Percentiles rank a stretch among this genome's conserved stretches.
Conservation (phyloP, 2,888 invertebrate genomes). For the Tipula confusa region DNA sequence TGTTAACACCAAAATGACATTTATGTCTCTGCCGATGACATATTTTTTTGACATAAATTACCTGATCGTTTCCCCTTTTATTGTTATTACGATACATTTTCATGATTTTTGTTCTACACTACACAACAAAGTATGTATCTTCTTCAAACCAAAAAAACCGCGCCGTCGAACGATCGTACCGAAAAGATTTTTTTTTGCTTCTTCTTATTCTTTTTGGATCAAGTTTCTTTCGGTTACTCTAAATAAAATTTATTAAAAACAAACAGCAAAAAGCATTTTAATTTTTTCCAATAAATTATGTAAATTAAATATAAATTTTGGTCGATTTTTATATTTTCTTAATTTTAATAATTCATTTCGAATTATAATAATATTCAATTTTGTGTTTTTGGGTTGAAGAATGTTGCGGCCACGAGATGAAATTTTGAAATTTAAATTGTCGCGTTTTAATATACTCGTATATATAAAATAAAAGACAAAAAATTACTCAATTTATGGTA, state of each 20-base stretch:
- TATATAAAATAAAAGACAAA: background rate
- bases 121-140: background rate
- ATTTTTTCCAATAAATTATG: constrained; percentile 20
- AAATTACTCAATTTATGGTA: constrained; percentile 9
- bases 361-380: background rate
- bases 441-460: background rate
- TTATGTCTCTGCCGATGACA: constrained; percentile 28
- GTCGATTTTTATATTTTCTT: constrained; percentile 25
- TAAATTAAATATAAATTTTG: constrained; percentile 25
- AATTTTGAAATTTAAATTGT: background rate
- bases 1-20: constrained; percentile 29
- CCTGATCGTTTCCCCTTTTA: constrained; percentile 26
- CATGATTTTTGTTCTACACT: background rate
- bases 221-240: background rate
- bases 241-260: background rate
- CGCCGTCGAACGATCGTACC: background rate
- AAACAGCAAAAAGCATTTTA: constrained; percentile 25
- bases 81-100: background rate
- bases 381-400: background rate
- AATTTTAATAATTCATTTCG: constrained; percentile 25
- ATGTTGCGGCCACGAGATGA: background rate
- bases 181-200: background rate
- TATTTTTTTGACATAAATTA: constrained; percentile 29
- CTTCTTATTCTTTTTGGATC: background rate
- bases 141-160: background rate